A percentile compares a stretch with the other conserved stretches of the same genome.
Evolutionary conservation across 2,797 vertebrate species (phyloP).

Genomic region (Pagetopsis macropterus): DNA sequence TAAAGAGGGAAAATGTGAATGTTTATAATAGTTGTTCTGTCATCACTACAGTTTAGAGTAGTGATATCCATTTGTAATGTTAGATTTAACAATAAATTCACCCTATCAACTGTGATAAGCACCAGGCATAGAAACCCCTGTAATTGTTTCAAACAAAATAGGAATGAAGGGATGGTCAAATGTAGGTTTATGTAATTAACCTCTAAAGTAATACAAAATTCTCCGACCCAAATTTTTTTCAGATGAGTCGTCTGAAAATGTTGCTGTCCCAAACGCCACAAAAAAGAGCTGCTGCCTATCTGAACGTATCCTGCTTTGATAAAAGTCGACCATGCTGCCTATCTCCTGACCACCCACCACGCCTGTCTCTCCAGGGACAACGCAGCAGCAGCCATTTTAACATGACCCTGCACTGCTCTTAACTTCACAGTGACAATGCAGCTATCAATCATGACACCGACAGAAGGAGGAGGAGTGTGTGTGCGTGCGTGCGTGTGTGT

Average conservation of each 20-base stretch:
- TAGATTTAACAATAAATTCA: constrained; percentile 14
- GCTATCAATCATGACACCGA: constrained; percentile 74
- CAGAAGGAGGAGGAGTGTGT: constrained; percentile 38
- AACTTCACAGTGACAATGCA: constrained; percentile 70
- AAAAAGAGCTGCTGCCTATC: constrained; percentile 16
- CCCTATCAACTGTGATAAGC: neutral
- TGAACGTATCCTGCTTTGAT: constrained; percentile 14
- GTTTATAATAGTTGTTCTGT: neutral
- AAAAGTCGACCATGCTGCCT: constrained; percentile 20
- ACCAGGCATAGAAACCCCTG: neutral
- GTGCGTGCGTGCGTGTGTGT: constrained; percentile 39
- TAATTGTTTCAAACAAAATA: constrained; percentile 12
- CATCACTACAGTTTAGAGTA: neutral
- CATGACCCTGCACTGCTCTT: constrained; percentile 68
- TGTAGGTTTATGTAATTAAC: neutral
- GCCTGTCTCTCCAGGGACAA: constrained; percentile 59
- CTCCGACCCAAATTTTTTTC: neutral
- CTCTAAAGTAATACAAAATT: neutral
- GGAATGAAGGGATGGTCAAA: neutral
- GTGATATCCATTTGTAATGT: constrained; percentile 4
- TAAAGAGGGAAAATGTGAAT: neutral
- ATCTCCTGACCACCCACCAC: constrained; percentile 72
- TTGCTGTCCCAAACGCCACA: neutral
- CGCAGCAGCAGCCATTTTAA: constrained; percentile 68
- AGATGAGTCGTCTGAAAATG: neutral